A percentile compares a stretch with the other conserved stretches of the same genome.
phyloP scores from a whole-genome alignment of 2,113 vertebrate genomes.

The Xenopus borealis region DNA sequence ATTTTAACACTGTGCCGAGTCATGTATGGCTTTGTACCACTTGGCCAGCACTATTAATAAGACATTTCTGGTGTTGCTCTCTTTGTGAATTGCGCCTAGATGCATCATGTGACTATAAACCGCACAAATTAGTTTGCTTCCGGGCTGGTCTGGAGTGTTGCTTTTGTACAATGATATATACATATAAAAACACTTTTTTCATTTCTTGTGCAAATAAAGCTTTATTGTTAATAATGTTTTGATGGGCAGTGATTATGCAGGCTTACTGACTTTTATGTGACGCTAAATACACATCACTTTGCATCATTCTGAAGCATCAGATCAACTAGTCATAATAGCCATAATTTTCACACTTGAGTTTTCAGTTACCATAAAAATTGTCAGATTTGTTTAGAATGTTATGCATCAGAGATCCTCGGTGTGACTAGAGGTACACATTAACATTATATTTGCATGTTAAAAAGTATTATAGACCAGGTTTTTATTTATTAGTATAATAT shows the following conservation, averaged over 20 bases:
- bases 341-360: no score
- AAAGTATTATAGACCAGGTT: no score
- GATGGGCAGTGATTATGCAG: constrained; percentile 55
- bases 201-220: constrained; percentile 58
- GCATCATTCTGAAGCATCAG: no score
- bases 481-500: no score
- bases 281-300: no score
- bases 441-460: no score
- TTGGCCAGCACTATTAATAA: constrained; percentile 43
- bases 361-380: no score
- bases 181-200: constrained; percentile 2
- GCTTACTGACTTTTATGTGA: constrained; percentile 40
- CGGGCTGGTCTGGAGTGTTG: constrained; percentile 38
- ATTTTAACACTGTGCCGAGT: background rate
- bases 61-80: constrained; percentile 50
- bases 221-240: constrained; percentile 61
- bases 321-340: no score
- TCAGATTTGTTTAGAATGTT: no score
- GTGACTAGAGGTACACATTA: no score
- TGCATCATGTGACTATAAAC: constrained; percentile 4
- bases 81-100: constrained; percentile 40
- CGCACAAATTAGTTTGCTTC: constrained; percentile 1
- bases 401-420: no score
- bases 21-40: background rate
- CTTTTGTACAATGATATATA: constrained; percentile 55